Base-by-base conservation (phyloP, 1,140 invertebrate genomes). In the Diachasmimorpha longicaudata region DNA sequence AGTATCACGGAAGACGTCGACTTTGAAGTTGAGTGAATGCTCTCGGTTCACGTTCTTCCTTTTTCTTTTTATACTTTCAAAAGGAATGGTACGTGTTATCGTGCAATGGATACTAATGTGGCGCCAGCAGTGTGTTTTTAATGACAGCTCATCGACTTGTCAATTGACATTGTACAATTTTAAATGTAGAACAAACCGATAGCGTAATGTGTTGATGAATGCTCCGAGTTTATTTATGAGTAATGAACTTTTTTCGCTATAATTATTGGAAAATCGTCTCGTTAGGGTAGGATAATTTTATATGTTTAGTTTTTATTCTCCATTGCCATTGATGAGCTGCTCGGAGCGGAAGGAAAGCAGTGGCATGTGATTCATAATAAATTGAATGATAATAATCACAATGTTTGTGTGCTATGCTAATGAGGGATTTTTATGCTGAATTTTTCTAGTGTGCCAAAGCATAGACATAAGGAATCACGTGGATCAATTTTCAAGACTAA, bases 381-480 rank as follows among this genome's bases (percentile, higher is more conserved):
- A 31, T 31, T 31, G 31, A 31, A 31, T 31, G 2, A 31, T 6
- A 31, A 31, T 31, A 31, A 3, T 31, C 2, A 31, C 2, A 31
- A 31, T 31, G 31, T 31, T 31, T 31, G 31, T 31, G 31, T 3
- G 31, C 2, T 31, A 31, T 46, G 19, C 48, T 52, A 52, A 52
- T 52, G 0, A 16, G 2, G 48, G 6, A 5, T 19, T 72, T 44
- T 71, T 52, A 8, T 46, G 31, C 31, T 21, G 73, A 78, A 74
- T 78, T 81, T 78, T 88, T 90, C 4, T 88, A 92, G 91, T 92
- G 82, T 97, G 96, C 87, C 91, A 91, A 85, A 95, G 93, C 79
- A 91, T 95, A 88, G 95, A 96, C 88, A 93, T 97, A 86, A 92
- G 96, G 77, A 97, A 96, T 88, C 88, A 86, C 48, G 91, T 94